Evolutionary conservation across 2,113 vertebrate species (phyloP).

Genomic region (Neolamprologus fasciatus): DNA sequence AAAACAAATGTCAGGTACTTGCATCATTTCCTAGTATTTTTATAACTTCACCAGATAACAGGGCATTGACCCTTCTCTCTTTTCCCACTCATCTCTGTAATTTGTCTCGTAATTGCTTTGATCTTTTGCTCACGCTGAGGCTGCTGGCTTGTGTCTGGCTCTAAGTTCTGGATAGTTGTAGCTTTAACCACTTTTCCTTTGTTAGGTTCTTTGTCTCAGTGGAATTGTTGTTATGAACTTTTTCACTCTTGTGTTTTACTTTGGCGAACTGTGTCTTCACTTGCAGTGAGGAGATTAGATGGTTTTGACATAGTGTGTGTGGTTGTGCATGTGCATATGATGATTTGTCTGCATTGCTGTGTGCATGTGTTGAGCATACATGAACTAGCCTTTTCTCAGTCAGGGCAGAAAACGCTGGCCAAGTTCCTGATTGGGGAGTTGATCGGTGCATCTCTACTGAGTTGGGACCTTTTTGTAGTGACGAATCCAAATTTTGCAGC

Average conservation of each 20-base stretch:
- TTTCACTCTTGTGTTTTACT: background rate
- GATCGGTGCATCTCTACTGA: background rate
- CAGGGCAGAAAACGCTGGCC: background rate
- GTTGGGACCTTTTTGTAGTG: background rate
- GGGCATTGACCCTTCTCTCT: background rate
- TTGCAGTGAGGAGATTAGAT: background rate
- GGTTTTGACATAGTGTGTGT: background rate
- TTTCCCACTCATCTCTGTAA: background rate
- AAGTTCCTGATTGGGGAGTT: background rate
- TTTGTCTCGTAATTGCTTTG: background rate
- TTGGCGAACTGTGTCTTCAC: background rate
- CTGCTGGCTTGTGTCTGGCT: background rate
- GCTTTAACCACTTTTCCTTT: background rate
- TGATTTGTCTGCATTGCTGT: background rate
- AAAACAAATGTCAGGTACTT: background rate
- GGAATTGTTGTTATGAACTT: background rate
- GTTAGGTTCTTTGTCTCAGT: background rate
- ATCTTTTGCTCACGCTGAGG: background rate
- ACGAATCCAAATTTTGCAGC: background rate
- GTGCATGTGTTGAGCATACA: background rate
- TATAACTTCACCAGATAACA: background rate
- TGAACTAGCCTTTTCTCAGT: background rate
- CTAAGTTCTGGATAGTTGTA: background rate
- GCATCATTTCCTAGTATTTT: background rate
- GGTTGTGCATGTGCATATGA: background rate